These are phyloP conservation scores for Phenacoccus solenopsis DNA, from an alignment of 1,140 invertebrate genomes.

Conservation along the genomic window DNA sequence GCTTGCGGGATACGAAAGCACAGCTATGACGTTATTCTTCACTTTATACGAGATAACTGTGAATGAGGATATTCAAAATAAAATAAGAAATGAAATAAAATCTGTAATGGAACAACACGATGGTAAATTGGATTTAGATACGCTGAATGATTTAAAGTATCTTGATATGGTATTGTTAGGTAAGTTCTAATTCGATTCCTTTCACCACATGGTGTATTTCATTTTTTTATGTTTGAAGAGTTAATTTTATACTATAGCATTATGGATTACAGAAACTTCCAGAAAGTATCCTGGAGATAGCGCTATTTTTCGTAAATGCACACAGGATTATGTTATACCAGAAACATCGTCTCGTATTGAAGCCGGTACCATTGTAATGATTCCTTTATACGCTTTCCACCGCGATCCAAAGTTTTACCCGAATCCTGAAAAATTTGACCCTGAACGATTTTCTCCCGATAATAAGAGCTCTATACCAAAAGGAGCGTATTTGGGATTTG, in stretches of 20 bases:
- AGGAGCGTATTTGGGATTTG: constrained; percentile 59
- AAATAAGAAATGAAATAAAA: constrained; percentile 42
- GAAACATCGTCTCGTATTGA: constrained; percentile 22
- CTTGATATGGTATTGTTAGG: no score
- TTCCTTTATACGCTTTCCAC: constrained; percentile 34
- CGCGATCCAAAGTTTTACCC: constrained; percentile 43
- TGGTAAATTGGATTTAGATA: constrained; percentile 35
- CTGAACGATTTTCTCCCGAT: constrained; percentile 39
- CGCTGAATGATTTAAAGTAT: no score
- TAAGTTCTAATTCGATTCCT: no score
- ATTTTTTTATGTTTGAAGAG: no score
- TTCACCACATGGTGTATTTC: no score
- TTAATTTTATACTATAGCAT: no score
- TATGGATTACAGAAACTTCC: no score
- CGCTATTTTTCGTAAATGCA: constrained; percentile 39
- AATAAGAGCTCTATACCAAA: constrained; percentile 28
- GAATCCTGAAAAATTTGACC: constrained; percentile 40
- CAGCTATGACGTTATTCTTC: constrained; percentile 37
- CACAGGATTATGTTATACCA: constrained; percentile 32
- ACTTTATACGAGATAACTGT: constrained; percentile 37
- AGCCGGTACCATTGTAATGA: constrained; percentile 27
- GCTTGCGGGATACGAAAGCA: constrained; percentile 44
- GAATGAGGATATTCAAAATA: constrained; percentile 42
- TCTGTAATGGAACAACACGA: constrained; percentile 33
- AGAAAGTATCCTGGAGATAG: no score